Evolutionary conservation across 2,113 vertebrate genomes (phyloP).

Genomic region (Haplochromis vanheusdeni): DNA sequence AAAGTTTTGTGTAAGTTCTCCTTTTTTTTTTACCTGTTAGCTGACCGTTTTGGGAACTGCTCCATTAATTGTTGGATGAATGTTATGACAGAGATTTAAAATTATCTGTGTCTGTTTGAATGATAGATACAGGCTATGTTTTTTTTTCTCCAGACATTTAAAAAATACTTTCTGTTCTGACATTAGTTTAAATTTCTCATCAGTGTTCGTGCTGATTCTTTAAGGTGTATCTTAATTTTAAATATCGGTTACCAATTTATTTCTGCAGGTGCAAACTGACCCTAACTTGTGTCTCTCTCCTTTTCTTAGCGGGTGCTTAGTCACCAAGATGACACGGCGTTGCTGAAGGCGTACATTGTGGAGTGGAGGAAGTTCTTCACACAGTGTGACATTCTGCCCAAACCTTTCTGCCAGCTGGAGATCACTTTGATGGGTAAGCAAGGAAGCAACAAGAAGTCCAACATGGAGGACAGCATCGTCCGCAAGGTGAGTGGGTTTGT

Average conservation of each 20-base stretch:
- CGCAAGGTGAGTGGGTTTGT: slow-evolving; percentile 76
- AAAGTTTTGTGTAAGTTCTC: background rate
- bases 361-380: slow-evolving; percentile 95
- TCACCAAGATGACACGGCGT: slow-evolving; percentile 96
- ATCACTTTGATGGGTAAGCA: slow-evolving; percentile 98
- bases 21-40: background rate
- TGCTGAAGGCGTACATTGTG: slow-evolving; percentile 95
- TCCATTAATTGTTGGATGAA: background rate
- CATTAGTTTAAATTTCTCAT: background rate
- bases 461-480: slow-evolving; percentile 96
- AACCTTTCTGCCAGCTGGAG: slow-evolving; percentile 89
- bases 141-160: background rate
- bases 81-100: background rate
- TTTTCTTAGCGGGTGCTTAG: slow-evolving; percentile 84
- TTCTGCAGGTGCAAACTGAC: background rate
- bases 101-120: background rate
- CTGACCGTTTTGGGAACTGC: accelerated
- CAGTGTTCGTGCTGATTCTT: background rate
- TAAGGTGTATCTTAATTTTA: background rate
- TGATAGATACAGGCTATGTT: background rate
- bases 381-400: slow-evolving; percentile 82
- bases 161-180: background rate
- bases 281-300: background rate
- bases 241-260: accelerated
- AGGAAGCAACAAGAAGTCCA: slow-evolving; percentile 97